Evolutionary conservation across 2,113 vertebrate species (phyloP).

Genomic region (Vidua chalybeata): DNA sequence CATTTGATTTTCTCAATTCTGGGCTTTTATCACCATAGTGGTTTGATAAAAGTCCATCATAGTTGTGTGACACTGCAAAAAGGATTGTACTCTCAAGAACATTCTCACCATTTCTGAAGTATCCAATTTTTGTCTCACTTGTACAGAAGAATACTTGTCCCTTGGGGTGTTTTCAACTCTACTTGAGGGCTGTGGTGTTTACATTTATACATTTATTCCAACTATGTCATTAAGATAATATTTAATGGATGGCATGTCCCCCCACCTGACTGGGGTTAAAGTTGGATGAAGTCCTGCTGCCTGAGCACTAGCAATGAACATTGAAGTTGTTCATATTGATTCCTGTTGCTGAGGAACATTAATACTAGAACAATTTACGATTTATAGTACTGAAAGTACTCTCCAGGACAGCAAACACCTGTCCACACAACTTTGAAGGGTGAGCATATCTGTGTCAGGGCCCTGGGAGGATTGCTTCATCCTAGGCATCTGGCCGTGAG

Average conservation of each 20-base stretch:
- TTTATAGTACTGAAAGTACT: slow-evolving; percentile 18
- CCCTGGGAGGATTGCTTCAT: not conserved
- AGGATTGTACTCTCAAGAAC: slow-evolving; percentile 72
- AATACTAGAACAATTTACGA: slow-evolving; percentile 56
- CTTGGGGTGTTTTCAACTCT: slow-evolving; percentile 56
- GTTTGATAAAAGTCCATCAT: slow-evolving; percentile 75
- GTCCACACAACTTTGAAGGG: not conserved
- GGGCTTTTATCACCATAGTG: slow-evolving; percentile 77
- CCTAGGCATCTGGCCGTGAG: not conserved
- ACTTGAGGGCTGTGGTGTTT: slow-evolving; percentile 66
- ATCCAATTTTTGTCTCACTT: slow-evolving; percentile 75
- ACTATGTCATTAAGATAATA: slow-evolving; percentile 70
- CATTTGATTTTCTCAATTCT: slow-evolving; percentile 42
- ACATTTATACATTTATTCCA: slow-evolving; percentile 72
- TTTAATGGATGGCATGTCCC: slow-evolving; percentile 57
- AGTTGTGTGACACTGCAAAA: slow-evolving; percentile 79
- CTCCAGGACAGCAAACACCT: not conserved
- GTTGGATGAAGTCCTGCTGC: slow-evolving; percentile 18
- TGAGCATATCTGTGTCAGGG: not conserved
- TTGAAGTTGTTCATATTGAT: slow-evolving; percentile 65
- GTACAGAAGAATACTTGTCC: slow-evolving; percentile 50
- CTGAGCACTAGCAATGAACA: slow-evolving; percentile 43
- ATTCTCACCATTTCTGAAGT: slow-evolving; percentile 76
- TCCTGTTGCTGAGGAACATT: not conserved
- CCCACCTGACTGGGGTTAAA: slow-evolving; percentile 16